Evolutionary conservation across 2,113 vertebrate genomes (phyloP).

Genomic region (Benitochromis conjunctus): DNA sequence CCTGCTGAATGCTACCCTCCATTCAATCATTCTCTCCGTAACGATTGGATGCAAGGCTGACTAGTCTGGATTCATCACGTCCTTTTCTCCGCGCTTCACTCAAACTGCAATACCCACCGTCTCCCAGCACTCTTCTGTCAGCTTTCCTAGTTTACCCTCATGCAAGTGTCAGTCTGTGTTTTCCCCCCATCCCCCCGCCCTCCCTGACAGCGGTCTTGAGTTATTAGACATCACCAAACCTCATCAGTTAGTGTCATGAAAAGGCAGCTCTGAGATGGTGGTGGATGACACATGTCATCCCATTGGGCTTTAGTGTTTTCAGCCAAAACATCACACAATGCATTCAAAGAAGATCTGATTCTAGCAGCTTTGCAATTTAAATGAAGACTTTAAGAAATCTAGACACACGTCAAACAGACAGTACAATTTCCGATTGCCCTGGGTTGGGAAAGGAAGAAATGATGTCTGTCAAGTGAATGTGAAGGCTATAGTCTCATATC

Average conservation of each 20-base stretch:
- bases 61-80: background rate
- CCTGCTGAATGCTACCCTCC: constrained; percentile 5
- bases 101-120: background rate
- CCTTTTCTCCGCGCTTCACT: constrained; percentile 10
- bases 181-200: background rate
- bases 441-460: background rate
- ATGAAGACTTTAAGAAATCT: constrained; percentile 24
- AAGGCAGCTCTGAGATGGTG: constrained; percentile 37
- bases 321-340: constrained; percentile 39
- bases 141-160: constrained; percentile 7
- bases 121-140: constrained; percentile 14
- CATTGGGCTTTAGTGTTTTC: constrained; percentile 31
- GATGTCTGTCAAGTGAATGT: background rate
- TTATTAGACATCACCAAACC: constrained; percentile 52
- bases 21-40: constrained; percentile 10
- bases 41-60: background rate
- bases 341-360: constrained; percentile 3
- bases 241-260: constrained; percentile 36
- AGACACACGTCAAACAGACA: constrained; percentile 13
- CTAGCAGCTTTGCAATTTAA: constrained; percentile 29
- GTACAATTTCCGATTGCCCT: background rate
- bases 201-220: constrained; percentile 7
- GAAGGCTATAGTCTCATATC: background rate
- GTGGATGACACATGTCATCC: constrained; percentile 32
- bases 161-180: constrained; percentile 19